These are phyloP conservation scores for Tuta absoluta DNA, from an alignment of 2,888 invertebrate genomes.

Conservation along the genomic window DNA sequence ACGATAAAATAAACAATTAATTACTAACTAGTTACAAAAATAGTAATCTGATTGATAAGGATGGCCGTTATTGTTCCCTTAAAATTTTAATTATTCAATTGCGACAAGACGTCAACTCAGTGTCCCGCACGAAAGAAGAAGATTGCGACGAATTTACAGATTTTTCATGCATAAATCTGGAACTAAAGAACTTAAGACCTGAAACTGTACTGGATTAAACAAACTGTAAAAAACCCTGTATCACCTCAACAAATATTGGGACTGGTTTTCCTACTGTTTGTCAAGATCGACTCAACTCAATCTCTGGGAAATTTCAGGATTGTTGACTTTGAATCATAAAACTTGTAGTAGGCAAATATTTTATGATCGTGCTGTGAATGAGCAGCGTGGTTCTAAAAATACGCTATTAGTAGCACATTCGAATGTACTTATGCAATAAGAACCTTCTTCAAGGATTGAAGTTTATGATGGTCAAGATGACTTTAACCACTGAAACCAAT, in stretches of 20 bases:
- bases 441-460: too few species aligned
- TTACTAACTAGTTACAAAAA: constrained; percentile 1
- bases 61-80: too few species aligned
- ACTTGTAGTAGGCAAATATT: background rate
- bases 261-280: background rate
- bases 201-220: background rate
- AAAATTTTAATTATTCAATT: too few species aligned
- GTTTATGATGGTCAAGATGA: background rate
- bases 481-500: too few species aligned
- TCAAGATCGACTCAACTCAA: background rate
- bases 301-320: background rate
- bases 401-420: background rate
- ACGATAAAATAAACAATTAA: background rate
- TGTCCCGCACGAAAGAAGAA: too few species aligned
- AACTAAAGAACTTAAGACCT: background rate
- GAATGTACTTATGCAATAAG: too few species aligned
- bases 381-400: background rate
- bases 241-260: background rate
- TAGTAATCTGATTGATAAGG: too few species aligned
- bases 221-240: background rate
- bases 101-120: too few species aligned
- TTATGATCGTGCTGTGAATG: background rate
- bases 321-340: background rate
- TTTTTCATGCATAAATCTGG: too few species aligned
- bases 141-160: too few species aligned